phyloP scores from a whole-genome alignment of 2,113 vertebrate species.

The Sialia sialis region DNA sequence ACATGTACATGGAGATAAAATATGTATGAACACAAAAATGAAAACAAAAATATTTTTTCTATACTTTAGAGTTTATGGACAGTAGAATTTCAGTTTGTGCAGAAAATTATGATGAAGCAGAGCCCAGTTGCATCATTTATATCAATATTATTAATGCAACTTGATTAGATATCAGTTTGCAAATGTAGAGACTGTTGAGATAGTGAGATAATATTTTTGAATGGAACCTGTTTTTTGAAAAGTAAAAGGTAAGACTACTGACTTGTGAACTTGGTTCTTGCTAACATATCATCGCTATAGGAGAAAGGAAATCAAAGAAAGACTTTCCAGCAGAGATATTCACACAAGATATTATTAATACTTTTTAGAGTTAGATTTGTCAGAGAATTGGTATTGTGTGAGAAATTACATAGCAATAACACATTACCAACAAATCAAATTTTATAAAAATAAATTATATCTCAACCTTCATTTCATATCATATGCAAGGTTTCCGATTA shows the following conservation, averaged over 20 bases:
- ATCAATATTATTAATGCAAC: not conserved
- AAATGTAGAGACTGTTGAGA: not conserved
- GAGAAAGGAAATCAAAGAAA: not conserved
- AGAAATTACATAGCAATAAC: not conserved
- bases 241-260: not conserved
- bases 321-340: not conserved
- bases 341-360: not conserved
- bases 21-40: not conserved
- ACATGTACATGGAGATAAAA: not conserved
- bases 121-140: rapidly evolving
- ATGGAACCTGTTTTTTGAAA: not conserved
- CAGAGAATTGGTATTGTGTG: not conserved
- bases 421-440: not conserved
- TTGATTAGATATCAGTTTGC: not conserved
- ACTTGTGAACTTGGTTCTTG: not conserved
- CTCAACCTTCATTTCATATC: not conserved
- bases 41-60: not conserved
- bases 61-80: not conserved
- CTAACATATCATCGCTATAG: rapidly evolving
- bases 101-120: not conserved
- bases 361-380: not conserved
- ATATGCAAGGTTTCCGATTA: not conserved
- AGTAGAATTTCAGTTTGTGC: not conserved
- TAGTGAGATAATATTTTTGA: not conserved
- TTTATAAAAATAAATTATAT: not conserved